Conservation (phyloP, 2,113 vertebrate genomes). For the Syrrhaptes paradoxus region DNA sequence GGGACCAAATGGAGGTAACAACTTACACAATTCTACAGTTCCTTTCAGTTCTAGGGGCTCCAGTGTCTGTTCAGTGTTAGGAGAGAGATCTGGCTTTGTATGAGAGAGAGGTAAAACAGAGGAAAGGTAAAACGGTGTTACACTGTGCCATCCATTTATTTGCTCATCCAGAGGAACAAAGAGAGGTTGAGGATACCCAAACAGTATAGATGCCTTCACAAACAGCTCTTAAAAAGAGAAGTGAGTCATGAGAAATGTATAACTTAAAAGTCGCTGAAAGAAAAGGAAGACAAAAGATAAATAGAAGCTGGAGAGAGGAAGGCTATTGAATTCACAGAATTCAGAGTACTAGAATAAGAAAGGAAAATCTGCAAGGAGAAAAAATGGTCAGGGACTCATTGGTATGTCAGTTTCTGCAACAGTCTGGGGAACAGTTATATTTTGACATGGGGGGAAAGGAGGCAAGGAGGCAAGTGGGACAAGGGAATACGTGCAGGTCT, state of each 20-base stretch:
- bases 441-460: fast-evolving
- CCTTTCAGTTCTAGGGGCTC: not conserved
- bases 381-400: not conserved
- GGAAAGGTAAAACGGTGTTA: not conserved
- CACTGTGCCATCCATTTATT: not conserved
- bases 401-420: not conserved
- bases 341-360: not conserved
- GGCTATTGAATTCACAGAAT: not conserved
- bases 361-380: not conserved
- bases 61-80: not conserved
- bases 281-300: not conserved
- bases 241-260: not conserved
- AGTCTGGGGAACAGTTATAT: not conserved
- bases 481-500: fast-evolving
- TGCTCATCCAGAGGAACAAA: not conserved
- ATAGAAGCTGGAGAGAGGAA: not conserved
- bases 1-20: not conserved
- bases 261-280: not conserved
- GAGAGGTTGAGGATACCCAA: not conserved
- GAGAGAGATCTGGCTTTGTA: not conserved
- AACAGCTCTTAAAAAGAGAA: not conserved
- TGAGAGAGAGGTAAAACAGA: not conserved
- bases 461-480: not conserved
- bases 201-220: not conserved
- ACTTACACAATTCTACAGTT: not conserved